phyloP scores from a whole-genome alignment of 2,113 vertebrate genomes.

The Gorsachius goisagi region DNA sequence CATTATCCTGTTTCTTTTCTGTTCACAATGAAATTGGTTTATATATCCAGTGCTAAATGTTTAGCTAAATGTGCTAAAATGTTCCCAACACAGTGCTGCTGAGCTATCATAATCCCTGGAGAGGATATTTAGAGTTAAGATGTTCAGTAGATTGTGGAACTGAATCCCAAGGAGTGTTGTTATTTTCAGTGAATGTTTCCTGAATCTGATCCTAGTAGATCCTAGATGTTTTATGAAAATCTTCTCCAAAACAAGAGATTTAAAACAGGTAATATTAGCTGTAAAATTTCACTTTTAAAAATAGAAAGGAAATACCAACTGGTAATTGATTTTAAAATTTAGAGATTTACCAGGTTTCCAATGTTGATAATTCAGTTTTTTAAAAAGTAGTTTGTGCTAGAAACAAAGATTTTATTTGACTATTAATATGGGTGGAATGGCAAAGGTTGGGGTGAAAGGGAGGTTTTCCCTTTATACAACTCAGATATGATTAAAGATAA shows the following conservation, averaged over 20 bases:
- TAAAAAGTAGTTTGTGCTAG: neutral
- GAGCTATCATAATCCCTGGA: neutral
- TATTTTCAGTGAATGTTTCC: neutral
- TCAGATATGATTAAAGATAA: neutral
- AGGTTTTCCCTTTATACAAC: neutral
- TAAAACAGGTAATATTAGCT: neutral
- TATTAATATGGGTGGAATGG: neutral
- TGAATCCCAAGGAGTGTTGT: neutral
- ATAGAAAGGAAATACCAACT: neutral
- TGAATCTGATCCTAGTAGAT: neutral
- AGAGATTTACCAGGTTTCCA: neutral
- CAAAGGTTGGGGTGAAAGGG: neutral
- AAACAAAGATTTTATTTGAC: neutral
- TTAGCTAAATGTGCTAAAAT: no score
- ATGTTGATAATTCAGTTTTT: neutral
- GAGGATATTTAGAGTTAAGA: neutral
- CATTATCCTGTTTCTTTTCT: neutral
- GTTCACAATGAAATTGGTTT: neutral
- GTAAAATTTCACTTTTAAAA: neutral
- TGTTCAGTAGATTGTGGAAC: neutral
- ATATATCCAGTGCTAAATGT: neutral
- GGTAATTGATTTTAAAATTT: neutral
- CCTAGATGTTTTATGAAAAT: neutral
- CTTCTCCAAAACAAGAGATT: neutral
- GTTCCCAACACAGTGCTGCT: neutral